Evolutionary conservation across 2,113 vertebrate genomes (phyloP), one percentile per base, ranked within the genome.

Genomic region (Turdus rufiventris): DNA sequence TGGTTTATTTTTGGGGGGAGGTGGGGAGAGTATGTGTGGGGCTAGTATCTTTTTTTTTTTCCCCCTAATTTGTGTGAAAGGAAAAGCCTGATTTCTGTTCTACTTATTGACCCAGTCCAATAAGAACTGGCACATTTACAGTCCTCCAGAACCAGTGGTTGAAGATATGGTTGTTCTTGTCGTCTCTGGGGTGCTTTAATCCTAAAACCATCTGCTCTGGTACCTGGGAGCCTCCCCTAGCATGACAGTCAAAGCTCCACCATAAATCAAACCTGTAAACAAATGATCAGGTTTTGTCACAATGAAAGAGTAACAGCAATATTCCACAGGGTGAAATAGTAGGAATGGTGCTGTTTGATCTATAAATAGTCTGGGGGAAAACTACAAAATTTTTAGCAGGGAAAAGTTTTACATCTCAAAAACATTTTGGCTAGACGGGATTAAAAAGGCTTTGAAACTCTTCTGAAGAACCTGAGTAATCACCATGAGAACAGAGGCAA

Each of bases 1-100:
- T 14, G 38, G 38, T 38, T 38, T 11, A 38, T 38, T 31, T 54
- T 51, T 19, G 4, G 48, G 14, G 12, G 9, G 4, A 20, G 16
- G 14, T 18, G 7, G 18, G 3, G 4, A 8, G 11, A 26, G 10
- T 31, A 1, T 1, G 10, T 4, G 2, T 3, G 6, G 1, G 1
- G 2, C 12, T 79, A 51, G 18, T 10, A 50, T 5, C 3, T 60
- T 34, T 24, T 53, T 80, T n/a, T 19, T 48, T 80, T 62, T 77
- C n/a, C 34, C 31, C 54, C n/a, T 80, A 48, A 77, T 57, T 40
- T 15, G 0, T 53, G 20, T 77, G 36, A 70, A 86, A 89, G 18
- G 40, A 84, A 50, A 86, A 48, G 9, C 8, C 45, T 36, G 23
- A 16, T 48, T 68, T 28, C 3, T 36, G 3, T 53, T 58, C 20